phyloP scores from a whole-genome alignment of 1,140 invertebrate genomes.

The Artemia franciscana region DNA sequence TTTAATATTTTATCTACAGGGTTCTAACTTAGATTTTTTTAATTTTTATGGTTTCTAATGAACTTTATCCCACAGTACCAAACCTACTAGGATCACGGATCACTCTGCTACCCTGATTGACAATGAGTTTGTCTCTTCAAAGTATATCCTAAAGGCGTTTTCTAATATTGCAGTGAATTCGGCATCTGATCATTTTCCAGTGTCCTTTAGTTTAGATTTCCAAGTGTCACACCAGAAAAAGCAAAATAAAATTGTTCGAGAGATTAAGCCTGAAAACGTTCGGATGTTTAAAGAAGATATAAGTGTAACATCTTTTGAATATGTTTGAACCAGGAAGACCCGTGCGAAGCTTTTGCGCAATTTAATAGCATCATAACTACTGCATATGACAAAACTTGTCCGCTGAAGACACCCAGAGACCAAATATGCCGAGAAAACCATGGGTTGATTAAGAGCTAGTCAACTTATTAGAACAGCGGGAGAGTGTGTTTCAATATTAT shows the following conservation, averaged over 20 bases:
- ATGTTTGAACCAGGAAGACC: too few species aligned
- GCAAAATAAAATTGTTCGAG: not conserved
- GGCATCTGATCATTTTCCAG: not conserved
- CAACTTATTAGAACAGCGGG: too few species aligned
- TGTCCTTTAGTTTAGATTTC: too few species aligned
- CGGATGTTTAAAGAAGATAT: too few species aligned
- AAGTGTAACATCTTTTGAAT: too few species aligned
- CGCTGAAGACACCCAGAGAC: too few species aligned
- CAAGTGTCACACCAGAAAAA: not conserved
- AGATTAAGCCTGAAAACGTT: not conserved
- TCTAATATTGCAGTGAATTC: not conserved
- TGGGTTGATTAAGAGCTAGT: too few species aligned
- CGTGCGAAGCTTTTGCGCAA: too few species aligned
- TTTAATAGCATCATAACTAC: not conserved
- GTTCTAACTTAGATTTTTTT: not conserved
- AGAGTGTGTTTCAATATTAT: too few species aligned
- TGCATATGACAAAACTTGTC: not conserved
- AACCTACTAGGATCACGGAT: not conserved
- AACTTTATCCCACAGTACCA: not conserved
- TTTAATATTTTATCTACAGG: not conserved
- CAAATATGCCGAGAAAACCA: too few species aligned
- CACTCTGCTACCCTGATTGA: not conserved
- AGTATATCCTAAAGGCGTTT: not conserved
- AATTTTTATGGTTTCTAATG: not conserved
- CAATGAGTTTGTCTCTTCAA: not conserved